Percentiles rank a stretch among this genome's conserved stretches.
Conservation (phyloP, 92 coral and sea anemone species). For the Paramuricea clavata region DNA sequence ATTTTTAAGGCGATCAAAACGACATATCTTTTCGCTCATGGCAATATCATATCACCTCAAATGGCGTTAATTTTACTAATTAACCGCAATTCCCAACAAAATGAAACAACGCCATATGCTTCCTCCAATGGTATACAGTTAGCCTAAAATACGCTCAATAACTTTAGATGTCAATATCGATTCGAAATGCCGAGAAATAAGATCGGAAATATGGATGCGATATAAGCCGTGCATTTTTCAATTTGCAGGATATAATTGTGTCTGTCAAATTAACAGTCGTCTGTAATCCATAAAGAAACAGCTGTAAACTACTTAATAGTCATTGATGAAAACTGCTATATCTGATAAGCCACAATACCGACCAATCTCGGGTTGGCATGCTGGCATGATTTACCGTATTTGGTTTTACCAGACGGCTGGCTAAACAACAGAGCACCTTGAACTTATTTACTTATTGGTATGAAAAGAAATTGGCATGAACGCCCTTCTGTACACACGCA, state of each 20-base stretch:
- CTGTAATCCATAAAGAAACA: constrained; percentile 43
- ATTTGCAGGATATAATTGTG: constrained; percentile 20
- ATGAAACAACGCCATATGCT: background rate
- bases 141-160: background rate
- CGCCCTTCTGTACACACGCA: constrained; percentile 12
- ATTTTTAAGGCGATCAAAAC: background rate
- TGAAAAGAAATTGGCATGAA: constrained; percentile 19
- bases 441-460: constrained; percentile 20
- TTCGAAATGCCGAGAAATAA: constrained; percentile 7
- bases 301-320: constrained; percentile 50
- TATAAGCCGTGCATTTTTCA: background rate
- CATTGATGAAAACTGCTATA: constrained; percentile 44
- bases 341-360: constrained; percentile 49
- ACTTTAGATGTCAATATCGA: background rate
- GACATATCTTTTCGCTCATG: background rate
- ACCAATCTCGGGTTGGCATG: constrained; percentile 12
- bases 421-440: constrained; percentile 20
- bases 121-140: background rate
- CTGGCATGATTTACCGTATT: constrained; percentile 23
- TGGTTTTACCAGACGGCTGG: constrained; percentile 45
- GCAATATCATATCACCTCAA: background rate
- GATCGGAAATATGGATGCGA: background rate
- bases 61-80: constrained; percentile 8
- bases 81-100: background rate
- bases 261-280: constrained; percentile 48